phyloP scores from a whole-genome alignment of 2,888 invertebrate species.

The Cyrtodaria siliqua region DNA sequence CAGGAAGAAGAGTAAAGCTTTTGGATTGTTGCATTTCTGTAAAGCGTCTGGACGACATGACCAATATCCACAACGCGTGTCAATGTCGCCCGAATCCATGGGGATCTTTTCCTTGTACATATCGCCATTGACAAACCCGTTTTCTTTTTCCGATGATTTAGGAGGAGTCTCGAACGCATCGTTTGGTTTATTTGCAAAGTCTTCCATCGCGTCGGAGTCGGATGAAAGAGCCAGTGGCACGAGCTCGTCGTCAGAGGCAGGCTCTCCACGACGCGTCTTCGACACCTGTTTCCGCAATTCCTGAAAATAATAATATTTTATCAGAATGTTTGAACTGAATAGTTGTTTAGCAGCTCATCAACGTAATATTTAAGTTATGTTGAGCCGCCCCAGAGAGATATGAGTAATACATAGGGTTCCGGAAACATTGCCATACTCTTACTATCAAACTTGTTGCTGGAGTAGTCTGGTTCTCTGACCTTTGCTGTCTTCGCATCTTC shows the following conservation, averaged over 20 bases:
- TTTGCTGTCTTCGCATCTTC: no score
- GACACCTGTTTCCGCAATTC: conserved; percentile 6
- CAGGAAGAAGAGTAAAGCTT: conserved; percentile 75
- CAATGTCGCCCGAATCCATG: conserved; percentile 24
- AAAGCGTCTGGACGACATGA: conserved; percentile 71
- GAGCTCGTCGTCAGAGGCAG: conserved; percentile 52
- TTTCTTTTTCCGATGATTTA: conserved; percentile 11
- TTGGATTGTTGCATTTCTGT: conserved; percentile 78
- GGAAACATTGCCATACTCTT: no score
- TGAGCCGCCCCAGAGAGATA: no score
- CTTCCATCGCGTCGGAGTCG: conserved; percentile 49
- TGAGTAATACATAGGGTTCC: no score
- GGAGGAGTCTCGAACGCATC: conserved; percentile 32
- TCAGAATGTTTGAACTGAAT: no score
- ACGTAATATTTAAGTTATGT: no score
- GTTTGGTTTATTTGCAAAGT: background rate
- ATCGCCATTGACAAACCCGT: conserved; percentile 34
- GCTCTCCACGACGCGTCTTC: conserved; percentile 32
- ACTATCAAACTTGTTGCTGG: no score
- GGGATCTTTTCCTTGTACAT: conserved; percentile 51
- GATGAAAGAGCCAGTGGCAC: conserved; percentile 50
- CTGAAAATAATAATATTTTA: background rate
- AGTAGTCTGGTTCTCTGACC: no score
- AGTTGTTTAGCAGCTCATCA: no score
- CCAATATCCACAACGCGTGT: conserved; percentile 73